Percentiles rank a stretch among this genome's conserved stretches.
Evolutionary conservation across 2,888 invertebrate species (phyloP).

Genomic region (Drosophila ezoana): DNA sequence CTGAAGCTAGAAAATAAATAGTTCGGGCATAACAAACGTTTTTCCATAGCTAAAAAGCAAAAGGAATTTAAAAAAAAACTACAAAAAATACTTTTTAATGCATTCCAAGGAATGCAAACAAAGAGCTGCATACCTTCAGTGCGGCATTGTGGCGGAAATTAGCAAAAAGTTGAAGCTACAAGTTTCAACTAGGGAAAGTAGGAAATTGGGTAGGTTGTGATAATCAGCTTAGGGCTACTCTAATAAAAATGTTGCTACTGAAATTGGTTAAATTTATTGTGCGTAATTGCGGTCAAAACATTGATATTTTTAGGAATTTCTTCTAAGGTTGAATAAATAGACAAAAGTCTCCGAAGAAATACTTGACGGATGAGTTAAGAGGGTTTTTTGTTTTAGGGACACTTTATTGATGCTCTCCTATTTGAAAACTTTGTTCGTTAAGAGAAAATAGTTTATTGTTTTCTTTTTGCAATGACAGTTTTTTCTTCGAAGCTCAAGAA

Average conservation of each 20-base stretch:
- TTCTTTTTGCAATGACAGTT: no score
- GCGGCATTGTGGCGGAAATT: slow-evolving; percentile 16
- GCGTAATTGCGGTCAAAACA: neutral
- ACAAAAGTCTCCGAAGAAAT: no score
- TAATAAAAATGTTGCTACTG: neutral
- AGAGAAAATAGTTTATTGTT: no score
- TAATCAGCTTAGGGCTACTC: slow-evolving; percentile 5
- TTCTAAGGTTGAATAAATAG: no score
- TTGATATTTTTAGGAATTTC: no score
- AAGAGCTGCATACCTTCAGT: slow-evolving; percentile 9
- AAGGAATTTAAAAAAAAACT: neutral
- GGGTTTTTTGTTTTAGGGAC: no score
- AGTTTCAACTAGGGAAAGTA: slow-evolving; percentile 6
- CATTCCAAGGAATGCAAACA: slow-evolving; percentile 12
- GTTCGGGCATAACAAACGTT: slow-evolving; percentile 12
- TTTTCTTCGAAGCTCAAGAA: no score
- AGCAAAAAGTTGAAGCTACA: slow-evolving; percentile 13
- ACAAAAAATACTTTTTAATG: slow-evolving; percentile 7
- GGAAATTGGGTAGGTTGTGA: slow-evolving; percentile 6
- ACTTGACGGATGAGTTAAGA: no score
- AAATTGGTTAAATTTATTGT: neutral
- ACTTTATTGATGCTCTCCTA: no score
- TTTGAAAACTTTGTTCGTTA: no score
- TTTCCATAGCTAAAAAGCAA: neutral
- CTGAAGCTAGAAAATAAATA: slow-evolving; percentile 2